Base-by-base conservation (phyloP, 2,797 vertebrate genomes). In the Pterois miles region DNA sequence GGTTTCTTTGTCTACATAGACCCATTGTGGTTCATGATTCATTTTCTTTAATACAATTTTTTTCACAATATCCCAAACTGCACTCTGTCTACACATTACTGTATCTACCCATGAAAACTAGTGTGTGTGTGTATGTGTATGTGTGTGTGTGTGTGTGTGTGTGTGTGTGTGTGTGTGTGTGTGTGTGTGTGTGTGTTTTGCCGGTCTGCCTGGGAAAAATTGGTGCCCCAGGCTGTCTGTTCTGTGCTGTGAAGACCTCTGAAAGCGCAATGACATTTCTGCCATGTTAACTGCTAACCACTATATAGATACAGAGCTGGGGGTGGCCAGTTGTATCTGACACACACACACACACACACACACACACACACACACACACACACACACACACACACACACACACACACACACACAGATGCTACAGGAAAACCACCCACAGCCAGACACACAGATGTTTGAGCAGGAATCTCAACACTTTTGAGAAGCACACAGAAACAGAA, bases 221-320 rank as follows among this genome's bases (percentile, higher is more conserved):
- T 22, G 27, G 11, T 1, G 7, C 75, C 40, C 48, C 6, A 6
- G 56, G 69, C 82, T 74, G 40, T 67, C 59, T 72, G 64, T 50
- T 52, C 56, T 65, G 71, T 71, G 71, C 52, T 54, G 67, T 20
- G 46, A 69, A 64, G 60, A 76, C 36, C 80, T 65, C 67, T 77
- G 56, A 76, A 88, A 85, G 82, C 86, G 80, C 78, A 69, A 14
- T 86, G 80, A 90, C 86, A 86, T 87, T 84, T 87, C 78, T 84
- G 53, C 69, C 65, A 86, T 78, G 74, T 82, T 86, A 74, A 80
- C 78, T 54, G 65, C 57, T 69, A 56, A 75, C 82, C 38, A 46
- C 54, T 66, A 18, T 67, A 65, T 48, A 68, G 56, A 85, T 57
- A 76, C 56, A 59, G 77, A 62, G 60, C 62, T 68, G 3, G 5